Evolutionary conservation across 2,113 vertebrate species (phyloP).

Genomic region (Azemiops feae): DNA sequence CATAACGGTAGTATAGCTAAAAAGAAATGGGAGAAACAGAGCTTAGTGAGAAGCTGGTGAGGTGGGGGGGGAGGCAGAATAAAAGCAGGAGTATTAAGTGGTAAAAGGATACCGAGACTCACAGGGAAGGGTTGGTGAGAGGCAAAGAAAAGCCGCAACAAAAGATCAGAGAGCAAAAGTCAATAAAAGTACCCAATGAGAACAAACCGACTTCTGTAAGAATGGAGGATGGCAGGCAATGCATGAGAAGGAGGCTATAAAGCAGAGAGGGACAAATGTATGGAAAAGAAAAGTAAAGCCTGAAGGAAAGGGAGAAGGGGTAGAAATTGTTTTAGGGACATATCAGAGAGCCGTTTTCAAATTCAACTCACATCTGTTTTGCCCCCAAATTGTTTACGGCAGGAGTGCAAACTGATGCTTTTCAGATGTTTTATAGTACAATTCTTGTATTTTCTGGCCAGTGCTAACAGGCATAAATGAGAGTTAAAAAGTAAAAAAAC

Average conservation of each 20-base stretch:
- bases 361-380: neutral
- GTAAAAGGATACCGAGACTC: slow-evolving; percentile 67
- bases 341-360: neutral
- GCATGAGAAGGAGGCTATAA: slow-evolving; percentile 3
- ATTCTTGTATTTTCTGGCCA: neutral
- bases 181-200: slow-evolving; percentile 55
- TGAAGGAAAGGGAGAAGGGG: neutral
- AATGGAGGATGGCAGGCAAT: slow-evolving; percentile 17
- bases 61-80: slow-evolving; percentile 40
- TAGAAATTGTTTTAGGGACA: neutral
- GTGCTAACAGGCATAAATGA: neutral
- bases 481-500: neutral
- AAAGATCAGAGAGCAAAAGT: slow-evolving; percentile 52
- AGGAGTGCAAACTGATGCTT: neutral
- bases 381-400: neutral
- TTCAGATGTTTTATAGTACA: neutral
- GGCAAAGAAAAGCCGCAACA: slow-evolving; percentile 26
- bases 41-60: slow-evolving; percentile 52
- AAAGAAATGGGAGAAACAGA: slow-evolving; percentile 69
- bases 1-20: slow-evolving; percentile 67
- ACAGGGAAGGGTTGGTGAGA: neutral
- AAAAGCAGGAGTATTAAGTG: slow-evolving; percentile 60
- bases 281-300: slow-evolving; percentile 5
- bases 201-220: slow-evolving; percentile 36
- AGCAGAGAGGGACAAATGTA: neutral